Evolutionary conservation across 1,140 invertebrate species (phyloP), one percentile per base, ranked within the genome.

Genomic region (Dolichoris vasculosae): DNA sequence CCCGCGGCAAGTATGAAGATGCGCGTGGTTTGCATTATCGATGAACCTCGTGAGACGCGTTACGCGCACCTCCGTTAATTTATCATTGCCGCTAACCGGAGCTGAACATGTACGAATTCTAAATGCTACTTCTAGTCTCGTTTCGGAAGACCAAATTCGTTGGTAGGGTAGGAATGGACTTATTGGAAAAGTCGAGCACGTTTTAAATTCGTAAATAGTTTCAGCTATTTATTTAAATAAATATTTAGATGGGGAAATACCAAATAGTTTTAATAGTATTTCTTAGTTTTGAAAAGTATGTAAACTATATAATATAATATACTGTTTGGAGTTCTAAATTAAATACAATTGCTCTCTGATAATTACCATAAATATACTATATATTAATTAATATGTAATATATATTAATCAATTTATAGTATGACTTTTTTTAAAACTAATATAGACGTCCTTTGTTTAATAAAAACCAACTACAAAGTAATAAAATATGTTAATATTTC

Each of bases 11-110:
- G 76, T 55, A 55, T 38, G 20, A 55, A 38, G 48, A 55, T 59
- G 17, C 76, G 15, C 30, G 32, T 0, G 3, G 30, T 1, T n/a
- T 71, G 80, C 46, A 81, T 48, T 73, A 73, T 73, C 69, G 75
- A 55, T 55, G 75, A 48, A 35, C 13, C 46, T 51, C 9, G 11
- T 51, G 75, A 55, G 48, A 51, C 32, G 48, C 46, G n/a, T 17
- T 73, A 43, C 69, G 46, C 75, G 75, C 15, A 26, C 1, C 30
- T 71, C 75, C 23, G 46, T 48, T 55, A 77, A 77, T 77, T 73
- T 73, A 73, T 73, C 17, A 73, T 73, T 38, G 38, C 32, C 26
- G 67, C 38, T 20, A 11, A 40, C 38, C 23, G 38, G 2, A n/a
- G 26, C 1, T 38, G 38, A 73, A 40, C 40, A 17, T 20, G 38